Base-by-base conservation (phyloP, 2,797 vertebrate species). In the Cephalopachus bancanus region DNA sequence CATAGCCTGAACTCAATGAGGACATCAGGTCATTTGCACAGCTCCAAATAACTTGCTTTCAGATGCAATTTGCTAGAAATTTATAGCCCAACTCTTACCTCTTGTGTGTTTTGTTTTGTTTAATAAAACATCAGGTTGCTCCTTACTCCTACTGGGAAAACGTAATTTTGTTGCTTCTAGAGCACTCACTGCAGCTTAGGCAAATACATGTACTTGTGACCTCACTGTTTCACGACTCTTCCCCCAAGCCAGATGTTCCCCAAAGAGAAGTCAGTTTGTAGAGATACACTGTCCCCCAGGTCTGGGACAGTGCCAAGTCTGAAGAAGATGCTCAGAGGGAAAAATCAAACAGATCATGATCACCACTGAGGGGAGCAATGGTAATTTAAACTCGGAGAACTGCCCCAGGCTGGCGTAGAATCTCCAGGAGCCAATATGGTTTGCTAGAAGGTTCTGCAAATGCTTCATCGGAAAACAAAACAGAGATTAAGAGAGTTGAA, bases 41-140 rank as follows among this genome's bases (percentile, higher is more conserved):
- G 33, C 83, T 83, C 22, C 14, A 81, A 69, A 81, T 69, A 93
- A 94, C 15, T 80, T 71, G 9, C 51, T 64, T 96, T 91, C 55
- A 7, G 44, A 44, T 44, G 44, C 44, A 44, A 44, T 44, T 44
- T 44, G 44, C 44, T 44, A 44, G 44, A 44, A 44, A 5, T 44
- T 44, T 44, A 44, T 44, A 44, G 44, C 44, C 44, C 44, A 44
- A 44, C 44, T 44, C 44, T 44, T 44, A 44, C 4, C 44, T 44
- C 44, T 44, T 44, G 44, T 44, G 44, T 44, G 3, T 37, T 44
- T 44, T 44, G 44, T 44, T 44, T 44, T 44, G 44, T 44, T 44
- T 44, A 44, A 44, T 44, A 44, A 44, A 44, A 44, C 44, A 49
- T 49, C 53, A 59, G 51, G 17, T 26, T 89, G 59, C 17, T 93